Percentiles rank a stretch among this genome's conserved stretches.
phyloP scores from a whole-genome alignment of 2,113 vertebrate species.

The Trogon melanurus region DNA sequence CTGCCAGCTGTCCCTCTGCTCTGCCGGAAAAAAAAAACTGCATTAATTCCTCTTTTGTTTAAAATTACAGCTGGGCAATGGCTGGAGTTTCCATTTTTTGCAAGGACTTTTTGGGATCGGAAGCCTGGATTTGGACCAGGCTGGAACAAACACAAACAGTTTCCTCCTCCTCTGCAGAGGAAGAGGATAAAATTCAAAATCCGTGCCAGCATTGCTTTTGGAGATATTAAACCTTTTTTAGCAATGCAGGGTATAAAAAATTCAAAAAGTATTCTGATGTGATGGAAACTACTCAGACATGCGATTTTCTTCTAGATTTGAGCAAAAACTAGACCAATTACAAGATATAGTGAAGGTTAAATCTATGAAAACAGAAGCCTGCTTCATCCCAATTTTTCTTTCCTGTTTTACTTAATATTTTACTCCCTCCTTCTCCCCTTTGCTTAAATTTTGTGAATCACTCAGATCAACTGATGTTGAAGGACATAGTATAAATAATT shows the following conservation, averaged over 20 bases:
- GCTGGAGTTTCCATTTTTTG: neutral
- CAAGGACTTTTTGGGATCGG: neutral
- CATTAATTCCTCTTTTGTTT: neutral
- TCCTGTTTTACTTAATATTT: neutral
- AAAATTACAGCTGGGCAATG: neutral
- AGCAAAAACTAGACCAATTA: neutral
- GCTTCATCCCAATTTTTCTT: neutral
- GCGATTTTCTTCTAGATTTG: neutral
- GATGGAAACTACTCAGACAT: neutral
- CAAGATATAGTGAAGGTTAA: neutral
- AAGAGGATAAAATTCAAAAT: neutral
- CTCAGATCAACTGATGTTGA: neutral
- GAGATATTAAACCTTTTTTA: neutral
- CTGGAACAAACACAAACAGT: neutral
- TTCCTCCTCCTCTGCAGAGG: neutral
- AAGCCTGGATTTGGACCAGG: neutral
- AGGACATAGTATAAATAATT: neutral
- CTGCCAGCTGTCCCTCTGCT: neutral
- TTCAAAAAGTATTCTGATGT: neutral
- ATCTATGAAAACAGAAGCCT: neutral
- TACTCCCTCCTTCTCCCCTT: neutral
- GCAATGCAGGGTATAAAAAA: neutral
- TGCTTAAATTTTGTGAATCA: neutral
- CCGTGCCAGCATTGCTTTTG: neutral
- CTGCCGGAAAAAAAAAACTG: accelerated